Conservation (phyloP, 2,888 invertebrate genomes). For the Lycia hirtaria region DNA sequence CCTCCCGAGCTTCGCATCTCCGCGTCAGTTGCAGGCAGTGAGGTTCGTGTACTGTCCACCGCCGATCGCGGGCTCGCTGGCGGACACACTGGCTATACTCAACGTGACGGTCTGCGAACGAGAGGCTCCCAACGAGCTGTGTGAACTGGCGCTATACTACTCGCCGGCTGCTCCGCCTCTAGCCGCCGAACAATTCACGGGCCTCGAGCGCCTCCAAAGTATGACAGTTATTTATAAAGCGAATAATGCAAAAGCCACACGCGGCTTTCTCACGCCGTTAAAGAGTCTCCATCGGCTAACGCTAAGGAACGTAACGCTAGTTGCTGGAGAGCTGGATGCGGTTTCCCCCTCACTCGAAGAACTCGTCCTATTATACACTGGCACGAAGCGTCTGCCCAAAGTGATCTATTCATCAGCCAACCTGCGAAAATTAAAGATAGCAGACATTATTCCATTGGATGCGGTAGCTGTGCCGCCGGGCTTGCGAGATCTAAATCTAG, state of each 20-base stretch:
- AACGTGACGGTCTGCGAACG: neutral
- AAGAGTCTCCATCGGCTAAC: neutral
- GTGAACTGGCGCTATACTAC: neutral
- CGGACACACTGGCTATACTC: neutral
- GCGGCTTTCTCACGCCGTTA: neutral
- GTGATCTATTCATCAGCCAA: no score
- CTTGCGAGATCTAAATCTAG: no score
- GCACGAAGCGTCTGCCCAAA: neutral
- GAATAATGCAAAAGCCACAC: neutral
- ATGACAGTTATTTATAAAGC: neutral
- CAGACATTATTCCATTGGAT: no score
- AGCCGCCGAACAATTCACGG: neutral
- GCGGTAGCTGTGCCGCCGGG: no score
- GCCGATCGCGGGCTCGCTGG: neutral
- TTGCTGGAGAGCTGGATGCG: neutral
- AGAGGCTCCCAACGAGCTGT: neutral
- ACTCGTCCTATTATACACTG: neutral
- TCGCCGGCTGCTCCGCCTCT: neutral
- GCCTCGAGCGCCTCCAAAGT: neutral
- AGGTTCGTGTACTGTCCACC: neutral
- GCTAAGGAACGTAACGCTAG: neutral
- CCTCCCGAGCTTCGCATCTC: neutral
- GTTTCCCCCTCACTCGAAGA: neutral
- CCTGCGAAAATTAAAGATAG: no score
- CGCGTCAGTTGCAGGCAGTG: neutral